These are phyloP conservation scores for Acronicta leporina DNA, from an alignment of 2,888 invertebrate genomes.

Conservation along the genomic window DNA sequence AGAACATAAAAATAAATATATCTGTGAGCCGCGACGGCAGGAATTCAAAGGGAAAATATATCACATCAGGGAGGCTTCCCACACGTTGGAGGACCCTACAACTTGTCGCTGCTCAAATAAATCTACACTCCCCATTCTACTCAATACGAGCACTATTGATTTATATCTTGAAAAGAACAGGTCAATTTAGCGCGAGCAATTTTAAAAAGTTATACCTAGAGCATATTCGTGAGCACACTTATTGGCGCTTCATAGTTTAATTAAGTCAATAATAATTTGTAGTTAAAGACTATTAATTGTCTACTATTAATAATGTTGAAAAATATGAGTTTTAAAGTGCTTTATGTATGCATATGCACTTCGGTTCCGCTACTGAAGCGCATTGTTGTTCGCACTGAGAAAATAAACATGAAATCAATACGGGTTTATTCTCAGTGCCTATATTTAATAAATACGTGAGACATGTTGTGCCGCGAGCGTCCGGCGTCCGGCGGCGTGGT, in stretches of 20 bases:
- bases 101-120: background rate
- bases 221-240: too few relatives aligned
- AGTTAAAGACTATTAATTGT: too few relatives aligned
- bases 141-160: background rate
- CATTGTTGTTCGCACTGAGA: background rate
- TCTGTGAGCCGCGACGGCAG: background rate
- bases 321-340: too few relatives aligned
- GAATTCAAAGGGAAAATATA: background rate
- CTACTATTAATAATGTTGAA: too few relatives aligned
- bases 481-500: background rate
- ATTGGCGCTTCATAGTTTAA: too few relatives aligned
- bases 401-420: constrained; percentile 9
- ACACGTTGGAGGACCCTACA: background rate
- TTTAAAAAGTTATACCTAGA: background rate
- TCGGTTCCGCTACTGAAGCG: too few relatives aligned
- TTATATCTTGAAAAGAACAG: background rate
- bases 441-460: constrained; percentile 30
- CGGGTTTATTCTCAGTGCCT: background rate
- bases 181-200: background rate
- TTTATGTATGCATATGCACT: too few relatives aligned
- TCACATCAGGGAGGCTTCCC: background rate
- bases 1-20: constrained; percentile 5
- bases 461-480: background rate
- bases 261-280: too few relatives aligned
- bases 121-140: background rate